phyloP scores from a whole-genome alignment of 1,140 invertebrate species.

The Adelges cooleyi region DNA sequence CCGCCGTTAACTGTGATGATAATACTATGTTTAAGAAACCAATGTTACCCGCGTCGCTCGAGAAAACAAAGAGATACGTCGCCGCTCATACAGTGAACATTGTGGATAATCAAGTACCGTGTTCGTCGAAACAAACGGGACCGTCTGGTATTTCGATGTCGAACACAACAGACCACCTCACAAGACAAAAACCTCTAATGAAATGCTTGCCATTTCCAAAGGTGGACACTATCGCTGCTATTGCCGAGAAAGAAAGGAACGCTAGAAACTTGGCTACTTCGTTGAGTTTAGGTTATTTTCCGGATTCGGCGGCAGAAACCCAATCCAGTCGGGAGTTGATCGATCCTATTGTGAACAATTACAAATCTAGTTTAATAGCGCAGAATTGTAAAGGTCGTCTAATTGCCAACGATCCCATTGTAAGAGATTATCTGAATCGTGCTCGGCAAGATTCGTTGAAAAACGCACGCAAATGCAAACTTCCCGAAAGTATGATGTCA shows the following conservation, averaged over 20 bases:
- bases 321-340: neutral
- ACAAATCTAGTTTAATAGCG: neutral
- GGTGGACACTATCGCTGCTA: neutral
- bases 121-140: too few species aligned
- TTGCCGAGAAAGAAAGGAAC: neutral
- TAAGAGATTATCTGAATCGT: neutral
- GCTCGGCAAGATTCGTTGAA: slow-evolving; percentile 47
- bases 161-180: neutral
- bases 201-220: neutral
- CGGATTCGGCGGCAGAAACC: neutral
- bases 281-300: neutral
- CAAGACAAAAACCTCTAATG: neutral
- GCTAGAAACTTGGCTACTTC: neutral
- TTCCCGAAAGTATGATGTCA: slow-evolving; percentile 11
- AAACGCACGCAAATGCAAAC: slow-evolving; percentile 52
- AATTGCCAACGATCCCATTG: slow-evolving; percentile 9
- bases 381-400: neutral
- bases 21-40: neutral
- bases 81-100: too few species aligned
- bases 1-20: neutral
- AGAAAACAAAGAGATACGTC: too few species aligned
- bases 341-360: neutral
- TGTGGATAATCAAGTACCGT: neutral
- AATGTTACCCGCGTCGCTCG: neutral
- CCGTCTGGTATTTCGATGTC: neutral